Conservation (phyloP, 2,113 vertebrate genomes). For the Aptenodytes patagonicus region DNA sequence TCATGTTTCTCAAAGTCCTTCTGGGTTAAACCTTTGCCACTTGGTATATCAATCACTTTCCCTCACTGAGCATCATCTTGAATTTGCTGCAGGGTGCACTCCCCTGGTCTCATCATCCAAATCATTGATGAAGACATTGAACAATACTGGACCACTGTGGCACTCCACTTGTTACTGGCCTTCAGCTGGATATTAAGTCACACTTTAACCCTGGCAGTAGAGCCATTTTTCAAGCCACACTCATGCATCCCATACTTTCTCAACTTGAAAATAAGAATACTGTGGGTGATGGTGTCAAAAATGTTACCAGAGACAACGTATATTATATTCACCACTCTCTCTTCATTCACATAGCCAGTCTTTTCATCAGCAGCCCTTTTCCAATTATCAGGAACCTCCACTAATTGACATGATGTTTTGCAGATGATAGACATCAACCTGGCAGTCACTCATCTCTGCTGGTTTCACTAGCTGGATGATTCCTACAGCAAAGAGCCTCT, state of each 20-base stretch:
- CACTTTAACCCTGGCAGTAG: neutral
- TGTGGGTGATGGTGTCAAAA: neutral
- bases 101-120: neutral
- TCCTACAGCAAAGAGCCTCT: neutral
- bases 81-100: neutral
- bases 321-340: neutral
- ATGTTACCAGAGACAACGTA: neutral
- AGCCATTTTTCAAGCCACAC: neutral
- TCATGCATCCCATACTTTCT: neutral
- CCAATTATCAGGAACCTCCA: neutral
- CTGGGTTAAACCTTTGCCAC: neutral
- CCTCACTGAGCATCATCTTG: neutral
- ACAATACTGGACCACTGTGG: neutral
- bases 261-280: neutral
- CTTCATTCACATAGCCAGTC: neutral
- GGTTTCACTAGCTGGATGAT: neutral
- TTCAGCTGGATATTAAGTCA: neutral
- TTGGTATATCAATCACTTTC: neutral
- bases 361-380: neutral
- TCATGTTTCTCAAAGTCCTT: neutral
- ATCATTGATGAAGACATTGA: neutral
- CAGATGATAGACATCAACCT: neutral
- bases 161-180: neutral
- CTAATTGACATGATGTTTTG: neutral
- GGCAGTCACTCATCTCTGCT: neutral